Percentiles rank a stretch among this genome's conserved stretches.
These are phyloP conservation scores for Falco punctatus DNA, from an alignment of 2,113 vertebrate genomes.

Conservation along the genomic window DNA sequence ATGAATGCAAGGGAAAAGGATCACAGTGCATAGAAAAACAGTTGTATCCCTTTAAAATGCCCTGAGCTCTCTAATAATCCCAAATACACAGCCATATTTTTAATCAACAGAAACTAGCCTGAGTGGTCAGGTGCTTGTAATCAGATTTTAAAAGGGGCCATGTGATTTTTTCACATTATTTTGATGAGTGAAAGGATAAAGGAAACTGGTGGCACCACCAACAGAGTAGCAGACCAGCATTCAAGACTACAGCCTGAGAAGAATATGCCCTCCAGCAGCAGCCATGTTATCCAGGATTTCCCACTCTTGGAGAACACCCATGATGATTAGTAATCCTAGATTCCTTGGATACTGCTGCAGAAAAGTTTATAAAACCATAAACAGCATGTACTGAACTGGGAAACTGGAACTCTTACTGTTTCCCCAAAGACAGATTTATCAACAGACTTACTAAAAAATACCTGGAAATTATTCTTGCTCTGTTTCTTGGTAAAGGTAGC, in stretches of 20 bases:
- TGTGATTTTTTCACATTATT: neutral
- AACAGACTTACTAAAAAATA: neutral
- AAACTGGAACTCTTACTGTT: neutral
- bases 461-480: neutral
- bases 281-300: neutral
- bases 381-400: neutral
- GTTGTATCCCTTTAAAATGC: neutral
- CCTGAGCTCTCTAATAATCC: neutral
- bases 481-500: neutral
- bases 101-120: neutral
- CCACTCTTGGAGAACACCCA: neutral
- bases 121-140: neutral
- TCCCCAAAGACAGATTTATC: neutral
- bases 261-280: neutral
- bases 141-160: neutral
- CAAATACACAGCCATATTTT: neutral
- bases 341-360: neutral
- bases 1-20: neutral
- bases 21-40: neutral
- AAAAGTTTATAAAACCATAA: neutral
- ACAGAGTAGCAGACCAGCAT: neutral
- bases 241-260: neutral
- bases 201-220: neutral
- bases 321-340: neutral
- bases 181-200: neutral